Evolutionary conservation across 2,797 vertebrate species (phyloP).

Genomic region (Atherinosoma microstoma): DNA sequence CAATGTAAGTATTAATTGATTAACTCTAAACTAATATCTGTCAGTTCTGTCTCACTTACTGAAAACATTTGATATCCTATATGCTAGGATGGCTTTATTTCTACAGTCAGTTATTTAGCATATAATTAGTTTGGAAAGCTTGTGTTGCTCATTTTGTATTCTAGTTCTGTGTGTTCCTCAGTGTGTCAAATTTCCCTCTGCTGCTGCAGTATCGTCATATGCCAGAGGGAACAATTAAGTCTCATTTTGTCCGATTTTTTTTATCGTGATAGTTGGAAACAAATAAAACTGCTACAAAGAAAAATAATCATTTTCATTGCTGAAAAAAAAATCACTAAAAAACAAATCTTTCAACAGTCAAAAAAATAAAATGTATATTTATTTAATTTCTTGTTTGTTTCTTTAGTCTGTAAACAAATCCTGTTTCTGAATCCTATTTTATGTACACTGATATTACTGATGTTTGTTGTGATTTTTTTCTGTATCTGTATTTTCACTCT

Average conservation of each 20-base stretch:
- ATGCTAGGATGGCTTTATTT: neutral
- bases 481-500: neutral
- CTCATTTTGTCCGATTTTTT: neutral
- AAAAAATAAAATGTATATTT: neutral
- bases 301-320: neutral
- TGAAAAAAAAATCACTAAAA: neutral
- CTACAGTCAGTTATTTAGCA: neutral
- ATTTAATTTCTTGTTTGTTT: neutral
- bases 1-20: neutral
- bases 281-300: no score
- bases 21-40: fast-evolving
- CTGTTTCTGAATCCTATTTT: neutral
- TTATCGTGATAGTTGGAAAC: no score
- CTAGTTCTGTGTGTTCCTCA: neutral
- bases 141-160: neutral
- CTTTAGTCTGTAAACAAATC: neutral
- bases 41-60: neutral
- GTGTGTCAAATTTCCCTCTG: neutral
- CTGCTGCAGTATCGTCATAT: slow-evolving; percentile 5
- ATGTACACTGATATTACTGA: no score
- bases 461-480: neutral
- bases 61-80: neutral
- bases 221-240: neutral
- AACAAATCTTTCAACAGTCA: neutral
- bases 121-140: neutral